These are phyloP conservation scores for Galeruca laticollis DNA, from an alignment of 2,888 invertebrate genomes.

Conservation along the genomic window DNA sequence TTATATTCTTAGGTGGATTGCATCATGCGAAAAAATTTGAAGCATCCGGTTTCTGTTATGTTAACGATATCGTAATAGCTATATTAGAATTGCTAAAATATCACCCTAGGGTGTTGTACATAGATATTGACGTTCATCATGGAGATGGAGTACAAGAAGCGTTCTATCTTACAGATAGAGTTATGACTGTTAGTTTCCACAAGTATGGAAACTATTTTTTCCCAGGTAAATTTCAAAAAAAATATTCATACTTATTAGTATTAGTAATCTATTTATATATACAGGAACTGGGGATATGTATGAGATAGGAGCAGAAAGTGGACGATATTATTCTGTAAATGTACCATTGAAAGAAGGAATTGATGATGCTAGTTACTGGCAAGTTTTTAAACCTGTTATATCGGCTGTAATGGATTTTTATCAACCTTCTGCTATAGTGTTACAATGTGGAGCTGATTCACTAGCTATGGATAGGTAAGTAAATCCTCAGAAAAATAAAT, in stretches of 20 bases:
- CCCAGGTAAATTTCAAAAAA: conserved; percentile 74
- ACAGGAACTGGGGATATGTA: conserved; percentile 94
- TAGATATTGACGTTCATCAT: conserved; percentile 99
- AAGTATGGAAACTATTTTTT: conserved; percentile 99
- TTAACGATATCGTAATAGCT: conserved; percentile 98
- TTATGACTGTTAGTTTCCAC: conserved; percentile 99
- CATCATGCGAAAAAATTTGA: conserved; percentile 99
- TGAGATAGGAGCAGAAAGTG: conserved; percentile 96
- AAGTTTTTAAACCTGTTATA: conserved; percentile 94
- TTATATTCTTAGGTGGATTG: conserved; percentile 75
- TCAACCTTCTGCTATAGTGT: conserved; percentile 94
- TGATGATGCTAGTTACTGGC: conserved; percentile 91
- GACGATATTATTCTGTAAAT: conserved; percentile 97
- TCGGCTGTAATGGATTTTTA: conserved; percentile 96
- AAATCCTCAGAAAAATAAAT: background rate
- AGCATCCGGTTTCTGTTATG: conserved; percentile 99
- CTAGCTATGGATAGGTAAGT: conserved; percentile 85
- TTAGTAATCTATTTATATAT: conserved; percentile 1
- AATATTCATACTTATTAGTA: background rate
- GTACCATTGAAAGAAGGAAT: conserved; percentile 98
- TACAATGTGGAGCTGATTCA: conserved; percentile 99
- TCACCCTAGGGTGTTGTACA: conserved; percentile 94
- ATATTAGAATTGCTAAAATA: conserved; percentile 95
- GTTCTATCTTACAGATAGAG: conserved; percentile 95
- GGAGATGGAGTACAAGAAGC: conserved; percentile 98